Percentiles rank a stretch among this genome's conserved stretches.
These are phyloP conservation scores for Cryptosula pallasiana DNA, from an alignment of 2,888 invertebrate species.

Conservation along the genomic window DNA sequence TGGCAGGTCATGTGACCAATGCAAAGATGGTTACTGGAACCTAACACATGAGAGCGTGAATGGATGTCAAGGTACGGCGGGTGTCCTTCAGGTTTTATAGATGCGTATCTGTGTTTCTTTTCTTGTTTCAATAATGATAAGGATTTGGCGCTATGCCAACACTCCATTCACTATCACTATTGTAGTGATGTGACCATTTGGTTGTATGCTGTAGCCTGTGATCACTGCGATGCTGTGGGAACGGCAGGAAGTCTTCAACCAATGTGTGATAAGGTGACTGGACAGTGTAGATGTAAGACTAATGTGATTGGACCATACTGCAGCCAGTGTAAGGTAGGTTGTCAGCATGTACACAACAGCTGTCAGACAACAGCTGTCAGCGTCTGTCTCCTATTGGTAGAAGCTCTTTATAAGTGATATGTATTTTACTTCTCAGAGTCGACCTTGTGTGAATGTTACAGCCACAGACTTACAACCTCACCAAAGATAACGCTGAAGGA, in stretches of 20 bases:
- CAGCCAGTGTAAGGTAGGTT: conserved; percentile 35
- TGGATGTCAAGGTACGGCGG: conserved; percentile 10
- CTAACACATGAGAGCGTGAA: conserved; percentile 26
- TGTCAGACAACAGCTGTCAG: too few relatives aligned
- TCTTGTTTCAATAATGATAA: too few relatives aligned
- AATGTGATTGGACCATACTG: conserved; percentile 32
- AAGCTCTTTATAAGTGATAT: too few relatives aligned
- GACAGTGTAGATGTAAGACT: conserved; percentile 34
- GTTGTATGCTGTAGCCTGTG: background rate
- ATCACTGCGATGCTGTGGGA: background rate
- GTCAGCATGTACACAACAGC: too few relatives aligned
- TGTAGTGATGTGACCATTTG: background rate
- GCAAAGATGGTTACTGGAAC: conserved; percentile 31
- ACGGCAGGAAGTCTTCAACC: conserved; percentile 25
- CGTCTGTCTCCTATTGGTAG: background rate
- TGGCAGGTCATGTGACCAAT: conserved; percentile 32
- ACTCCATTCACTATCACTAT: too few relatives aligned
- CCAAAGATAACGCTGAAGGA: conserved; percentile 31
- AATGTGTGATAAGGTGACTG: conserved; percentile 34
- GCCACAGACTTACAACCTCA: conserved; percentile 31
- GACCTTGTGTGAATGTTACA: too few relatives aligned
- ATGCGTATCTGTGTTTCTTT: too few relatives aligned
- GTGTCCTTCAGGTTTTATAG: too few relatives aligned
- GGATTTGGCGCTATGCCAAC: too few relatives aligned
- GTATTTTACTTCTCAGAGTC: too few relatives aligned